These are phyloP conservation scores for Trichogramma evanescens DNA, from an alignment of 2,888 invertebrate species.

Conservation along the genomic window DNA sequence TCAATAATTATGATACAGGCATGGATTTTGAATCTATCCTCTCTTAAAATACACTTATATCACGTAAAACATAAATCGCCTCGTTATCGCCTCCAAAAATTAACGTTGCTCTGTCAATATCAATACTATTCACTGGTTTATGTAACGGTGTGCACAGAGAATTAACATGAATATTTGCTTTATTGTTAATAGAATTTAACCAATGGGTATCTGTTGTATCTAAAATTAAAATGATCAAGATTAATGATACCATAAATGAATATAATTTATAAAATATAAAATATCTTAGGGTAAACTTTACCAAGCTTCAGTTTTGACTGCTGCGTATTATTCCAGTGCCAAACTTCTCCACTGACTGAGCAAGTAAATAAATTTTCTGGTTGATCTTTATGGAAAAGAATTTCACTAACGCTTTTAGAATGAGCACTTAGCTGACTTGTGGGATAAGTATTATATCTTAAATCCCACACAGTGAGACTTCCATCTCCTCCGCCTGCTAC, in stretches of 20 bases:
- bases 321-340: conserved; percentile 73
- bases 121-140: conserved; percentile 75
- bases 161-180: conserved; percentile 59
- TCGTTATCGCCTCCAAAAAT: conserved; percentile 84
- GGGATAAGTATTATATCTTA: conserved; percentile 76
- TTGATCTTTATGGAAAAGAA: conserved; percentile 78
- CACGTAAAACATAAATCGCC: conserved; percentile 74
- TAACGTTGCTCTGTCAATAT: conserved; percentile 67
- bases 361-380: conserved; percentile 79
- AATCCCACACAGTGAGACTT: conserved; percentile 81
- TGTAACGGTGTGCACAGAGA: conserved; percentile 68
- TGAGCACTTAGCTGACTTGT: conserved; percentile 76
- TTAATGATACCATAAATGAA: conserved; percentile 36
- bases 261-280: conserved; percentile 47
- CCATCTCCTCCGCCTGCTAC: conserved; percentile 84
- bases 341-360: conserved; percentile 74
- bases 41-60: conserved; percentile 46
- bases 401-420: conserved; percentile 69
- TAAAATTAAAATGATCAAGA: conserved; percentile 20
- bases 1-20: too few species aligned
- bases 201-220: conserved; percentile 48
- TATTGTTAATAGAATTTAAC: conserved; percentile 50
- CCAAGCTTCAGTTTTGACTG: conserved; percentile 40
- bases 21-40: too few species aligned
- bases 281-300: conserved; percentile 21